These are phyloP conservation scores for Deilephila porcellus DNA, from an alignment of 2,888 invertebrate genomes.

Conservation along the genomic window DNA sequence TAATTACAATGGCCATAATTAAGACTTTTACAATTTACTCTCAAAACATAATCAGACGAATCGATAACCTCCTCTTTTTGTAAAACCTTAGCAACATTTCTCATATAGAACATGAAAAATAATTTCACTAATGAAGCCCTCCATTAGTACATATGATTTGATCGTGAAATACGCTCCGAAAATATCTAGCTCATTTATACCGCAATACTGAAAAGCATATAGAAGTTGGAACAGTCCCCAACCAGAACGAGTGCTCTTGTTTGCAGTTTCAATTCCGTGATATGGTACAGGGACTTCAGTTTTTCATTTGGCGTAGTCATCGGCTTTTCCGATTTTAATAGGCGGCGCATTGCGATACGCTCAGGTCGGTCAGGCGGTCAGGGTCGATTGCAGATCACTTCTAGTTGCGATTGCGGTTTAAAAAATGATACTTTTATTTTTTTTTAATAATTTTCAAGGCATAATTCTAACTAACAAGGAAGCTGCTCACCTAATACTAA, in stretches of 20 bases:
- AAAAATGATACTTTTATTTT: not conserved
- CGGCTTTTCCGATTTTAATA: conserved; percentile 7
- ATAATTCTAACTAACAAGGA: no score
- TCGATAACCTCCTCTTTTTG: no score
- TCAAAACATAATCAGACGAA: no score
- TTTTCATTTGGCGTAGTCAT: conserved; percentile 16
- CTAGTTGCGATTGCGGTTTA: not conserved
- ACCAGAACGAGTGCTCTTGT: conserved; percentile 13
- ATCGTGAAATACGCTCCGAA: not conserved
- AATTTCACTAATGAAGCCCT: not conserved
- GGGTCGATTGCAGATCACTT: not conserved
- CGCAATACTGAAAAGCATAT: not conserved
- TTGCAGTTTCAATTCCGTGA: conserved; percentile 22
- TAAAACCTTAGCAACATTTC: not conserved
- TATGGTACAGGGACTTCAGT: conserved; percentile 1
- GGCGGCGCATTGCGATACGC: conserved; percentile 14
- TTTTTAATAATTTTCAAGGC: no score
- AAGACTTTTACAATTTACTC: no score
- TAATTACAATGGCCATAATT: no score
- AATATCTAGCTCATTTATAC: conserved; percentile 5
- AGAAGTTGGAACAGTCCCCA: not conserved
- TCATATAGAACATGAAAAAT: not conserved
- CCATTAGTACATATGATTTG: not conserved
- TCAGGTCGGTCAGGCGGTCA: conserved; percentile 5
- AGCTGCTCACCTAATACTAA: no score